phyloP scores from a whole-genome alignment of 2,797 vertebrate species.

The Meda fulgida region DNA sequence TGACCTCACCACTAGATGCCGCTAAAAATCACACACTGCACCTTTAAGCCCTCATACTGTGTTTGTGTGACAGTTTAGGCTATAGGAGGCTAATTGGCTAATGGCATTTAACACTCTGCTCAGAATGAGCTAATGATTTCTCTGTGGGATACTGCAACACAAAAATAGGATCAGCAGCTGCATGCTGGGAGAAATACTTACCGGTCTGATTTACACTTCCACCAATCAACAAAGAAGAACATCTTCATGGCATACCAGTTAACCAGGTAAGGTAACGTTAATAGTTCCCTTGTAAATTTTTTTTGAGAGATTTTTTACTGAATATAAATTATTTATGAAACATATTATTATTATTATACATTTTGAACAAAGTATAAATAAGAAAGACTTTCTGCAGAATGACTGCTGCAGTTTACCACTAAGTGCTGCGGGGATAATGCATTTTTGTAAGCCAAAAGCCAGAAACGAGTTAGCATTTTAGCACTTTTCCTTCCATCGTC shows the following conservation, averaged over 20 bases:
- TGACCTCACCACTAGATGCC: too few relatives aligned
- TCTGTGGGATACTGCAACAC: conserved; percentile 48
- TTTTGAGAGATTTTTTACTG: not conserved
- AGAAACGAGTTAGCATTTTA: not conserved
- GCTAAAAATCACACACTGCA: too few relatives aligned
- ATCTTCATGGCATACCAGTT: not conserved
- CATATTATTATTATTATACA: not conserved
- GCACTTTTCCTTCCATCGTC: not conserved
- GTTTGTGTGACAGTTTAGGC: conserved; percentile 29
- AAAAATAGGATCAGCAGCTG: conserved; percentile 14
- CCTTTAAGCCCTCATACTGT: not conserved
- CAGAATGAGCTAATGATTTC: conserved; percentile 35
- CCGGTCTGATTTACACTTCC: not conserved
- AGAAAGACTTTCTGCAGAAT: not conserved
- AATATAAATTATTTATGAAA: not conserved
- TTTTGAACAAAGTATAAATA: not conserved
- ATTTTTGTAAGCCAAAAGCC: not conserved
- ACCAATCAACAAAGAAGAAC: not conserved
- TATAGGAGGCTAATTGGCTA: conserved; percentile 59
- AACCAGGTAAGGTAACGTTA: not conserved
- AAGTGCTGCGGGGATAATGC: not conserved
- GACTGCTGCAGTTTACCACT: not conserved
- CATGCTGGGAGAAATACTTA: conserved; percentile 16
- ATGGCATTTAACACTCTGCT: conserved; percentile 59
- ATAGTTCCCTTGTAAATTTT: not conserved